Conservation (phyloP, 1,140 invertebrate species). For the Galleria mellonella region DNA sequence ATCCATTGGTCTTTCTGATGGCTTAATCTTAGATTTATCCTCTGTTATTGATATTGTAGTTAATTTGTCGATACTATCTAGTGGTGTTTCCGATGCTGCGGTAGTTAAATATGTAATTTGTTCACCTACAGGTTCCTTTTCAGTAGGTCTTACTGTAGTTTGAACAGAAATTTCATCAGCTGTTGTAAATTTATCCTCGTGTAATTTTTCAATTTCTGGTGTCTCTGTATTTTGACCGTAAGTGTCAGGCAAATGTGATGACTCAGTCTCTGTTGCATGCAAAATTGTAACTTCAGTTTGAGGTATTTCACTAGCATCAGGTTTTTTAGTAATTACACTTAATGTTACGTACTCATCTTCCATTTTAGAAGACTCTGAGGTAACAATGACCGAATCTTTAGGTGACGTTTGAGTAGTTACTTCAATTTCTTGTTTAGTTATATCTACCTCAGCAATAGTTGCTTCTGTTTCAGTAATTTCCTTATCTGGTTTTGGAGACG, state of each 20-base stretch:
- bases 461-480: slow-evolving; percentile 10
- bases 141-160: neutral
- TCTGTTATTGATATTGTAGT: neutral
- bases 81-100: neutral
- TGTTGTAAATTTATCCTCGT: too few relatives aligned
- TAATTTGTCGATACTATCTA: neutral
- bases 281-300: slow-evolving; percentile 6
- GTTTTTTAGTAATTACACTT: slow-evolving; percentile 1
- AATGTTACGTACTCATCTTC: slow-evolving; percentile 3
- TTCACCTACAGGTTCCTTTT: neutral
- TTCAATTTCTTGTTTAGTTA: slow-evolving; percentile 1
- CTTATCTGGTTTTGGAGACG: too few relatives aligned
- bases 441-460: neutral
- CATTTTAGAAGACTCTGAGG: too few relatives aligned
- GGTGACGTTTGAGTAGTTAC: slow-evolving; percentile 1
- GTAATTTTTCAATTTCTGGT: too few relatives aligned
- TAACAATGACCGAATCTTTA: neutral
- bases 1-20: too few relatives aligned
- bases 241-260: slow-evolving; percentile 3
- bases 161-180: too few relatives aligned
- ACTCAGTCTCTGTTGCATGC: slow-evolving; percentile 7
- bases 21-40: too few relatives aligned
- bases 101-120: neutral
- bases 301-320: slow-evolving; percentile 4
- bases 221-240: slow-evolving; percentile 1